Percentiles rank a stretch among this genome's conserved stretches.
Conservation (phyloP, 2,888 invertebrate genomes). For the Willowsia nigromaculata region DNA sequence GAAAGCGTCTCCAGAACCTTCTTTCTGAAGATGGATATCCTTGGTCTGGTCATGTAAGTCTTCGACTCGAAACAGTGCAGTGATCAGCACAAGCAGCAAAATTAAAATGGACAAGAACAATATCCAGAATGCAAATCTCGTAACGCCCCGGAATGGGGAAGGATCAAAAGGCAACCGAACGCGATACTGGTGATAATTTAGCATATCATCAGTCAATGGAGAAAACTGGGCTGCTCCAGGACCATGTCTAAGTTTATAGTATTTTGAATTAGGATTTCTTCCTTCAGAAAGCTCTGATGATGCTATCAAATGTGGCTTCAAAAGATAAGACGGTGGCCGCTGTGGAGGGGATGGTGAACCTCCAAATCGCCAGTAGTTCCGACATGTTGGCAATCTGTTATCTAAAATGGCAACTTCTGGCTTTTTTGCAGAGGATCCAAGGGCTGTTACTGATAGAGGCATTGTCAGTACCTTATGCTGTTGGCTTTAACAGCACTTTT, state of each 20-base stretch:
- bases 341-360: slow-evolving; percentile 48
- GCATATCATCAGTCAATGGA: slow-evolving; percentile 49
- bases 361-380: slow-evolving; percentile 58
- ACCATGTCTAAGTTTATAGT: slow-evolving; percentile 59
- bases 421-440: not conserved
- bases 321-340: slow-evolving; percentile 55
- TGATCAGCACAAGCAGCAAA: slow-evolving; percentile 48
- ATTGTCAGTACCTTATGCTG: not conserved
- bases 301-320: slow-evolving; percentile 58
- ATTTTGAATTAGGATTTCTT: slow-evolving; percentile 61
- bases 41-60: slow-evolving; percentile 40
- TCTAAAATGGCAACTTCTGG: slow-evolving; percentile 18
- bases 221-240: slow-evolving; percentile 52
- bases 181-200: slow-evolving; percentile 63
- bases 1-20: not conserved
- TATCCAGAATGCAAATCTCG: slow-evolving; percentile 68
- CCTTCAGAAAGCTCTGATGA: not conserved
- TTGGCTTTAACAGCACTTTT: too few relatives aligned
- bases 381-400: slow-evolving; percentile 53
- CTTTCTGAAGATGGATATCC: not conserved
- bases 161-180: slow-evolving; percentile 66
- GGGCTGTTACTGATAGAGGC: not conserved
- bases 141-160: slow-evolving; percentile 67
- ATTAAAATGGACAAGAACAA: slow-evolving; percentile 63
- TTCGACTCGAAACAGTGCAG: slow-evolving; percentile 50